Percentiles rank a stretch among this genome's conserved stretches.
Conservation (phyloP, 1,140 invertebrate genomes). For the Camponotus vicinus region DNA sequence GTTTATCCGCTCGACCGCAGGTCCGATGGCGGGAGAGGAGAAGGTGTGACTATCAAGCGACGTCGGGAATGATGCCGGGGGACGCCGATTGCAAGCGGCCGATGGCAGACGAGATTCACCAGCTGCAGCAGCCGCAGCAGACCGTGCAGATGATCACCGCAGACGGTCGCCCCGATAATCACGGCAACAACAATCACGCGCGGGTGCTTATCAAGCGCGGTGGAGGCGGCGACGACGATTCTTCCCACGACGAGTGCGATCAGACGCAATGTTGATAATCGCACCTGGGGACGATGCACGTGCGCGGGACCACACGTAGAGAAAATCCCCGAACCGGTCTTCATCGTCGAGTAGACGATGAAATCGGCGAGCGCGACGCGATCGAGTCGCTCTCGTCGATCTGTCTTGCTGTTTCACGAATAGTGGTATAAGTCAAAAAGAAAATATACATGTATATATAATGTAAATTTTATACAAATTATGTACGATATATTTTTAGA, state of each 20-base stretch:
- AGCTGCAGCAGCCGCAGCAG: constrained; percentile 28
- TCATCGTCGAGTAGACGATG: neutral
- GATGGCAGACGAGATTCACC: constrained; percentile 32
- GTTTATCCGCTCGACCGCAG: constrained; percentile 87
- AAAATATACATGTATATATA: too few species aligned
- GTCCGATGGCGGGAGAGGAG: constrained; percentile 87
- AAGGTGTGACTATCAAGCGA: constrained; percentile 88
- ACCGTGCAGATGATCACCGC: constrained; percentile 55
- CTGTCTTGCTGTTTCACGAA: neutral
- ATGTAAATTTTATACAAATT: too few species aligned
- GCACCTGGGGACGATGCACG: neutral
- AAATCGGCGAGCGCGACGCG: neutral
- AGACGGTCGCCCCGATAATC: constrained; percentile 32
- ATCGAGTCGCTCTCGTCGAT: neutral
- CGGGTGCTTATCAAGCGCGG: constrained; percentile 69
- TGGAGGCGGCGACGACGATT: constrained; percentile 52
- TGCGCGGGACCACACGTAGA: constrained; percentile 1
- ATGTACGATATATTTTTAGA: too few species aligned
- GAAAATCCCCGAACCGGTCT: neutral
- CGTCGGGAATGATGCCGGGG: constrained; percentile 71
- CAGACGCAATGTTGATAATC: constrained; percentile 78
- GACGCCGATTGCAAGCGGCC: constrained; percentile 56
- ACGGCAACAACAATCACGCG: constrained; percentile 62
- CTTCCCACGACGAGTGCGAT: constrained; percentile 52
- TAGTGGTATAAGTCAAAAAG: too few species aligned